These are phyloP conservation scores for Empis stercorea DNA, from an alignment of 2,888 invertebrate genomes.

Conservation along the genomic window DNA sequence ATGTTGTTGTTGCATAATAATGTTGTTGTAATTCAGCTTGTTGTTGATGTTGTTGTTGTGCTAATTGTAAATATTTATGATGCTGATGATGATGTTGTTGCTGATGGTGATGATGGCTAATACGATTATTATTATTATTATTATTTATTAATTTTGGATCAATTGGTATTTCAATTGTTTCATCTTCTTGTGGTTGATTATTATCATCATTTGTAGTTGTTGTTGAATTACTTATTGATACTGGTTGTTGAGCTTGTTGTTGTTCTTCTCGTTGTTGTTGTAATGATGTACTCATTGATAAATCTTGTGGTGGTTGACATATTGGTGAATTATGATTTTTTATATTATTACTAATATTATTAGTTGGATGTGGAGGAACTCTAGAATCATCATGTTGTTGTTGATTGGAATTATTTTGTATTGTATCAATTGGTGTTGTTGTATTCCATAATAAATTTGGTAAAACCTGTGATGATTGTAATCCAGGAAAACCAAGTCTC, in stretches of 20 bases:
- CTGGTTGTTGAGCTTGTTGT: neutral
- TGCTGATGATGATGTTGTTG: neutral
- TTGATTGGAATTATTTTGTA: neutral
- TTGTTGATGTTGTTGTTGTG: too few relatives aligned
- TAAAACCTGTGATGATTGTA: neutral
- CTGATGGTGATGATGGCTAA: neutral
- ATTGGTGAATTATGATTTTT: too few relatives aligned
- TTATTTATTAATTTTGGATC: neutral
- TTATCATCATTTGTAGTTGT: too few relatives aligned
- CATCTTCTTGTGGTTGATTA: neutral
- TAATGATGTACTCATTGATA: too few relatives aligned
- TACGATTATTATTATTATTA: neutral
- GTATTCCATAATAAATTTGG: neutral
- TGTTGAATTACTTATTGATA: too few relatives aligned
- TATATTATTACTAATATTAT: too few relatives aligned
- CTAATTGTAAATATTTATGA: neutral
- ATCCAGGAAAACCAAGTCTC: neutral
- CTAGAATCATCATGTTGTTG: neutral
- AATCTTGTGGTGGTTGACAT: too few relatives aligned
- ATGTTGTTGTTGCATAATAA: neutral
- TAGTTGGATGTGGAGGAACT: too few relatives aligned
- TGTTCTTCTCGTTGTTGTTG: too few relatives aligned
- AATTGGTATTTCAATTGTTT: neutral
- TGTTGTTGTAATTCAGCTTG: too few relatives aligned
- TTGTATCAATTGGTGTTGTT: neutral